Evolutionary conservation across 2,888 invertebrate genomes (phyloP).

Genomic region (Lochmaea capreae): DNA sequence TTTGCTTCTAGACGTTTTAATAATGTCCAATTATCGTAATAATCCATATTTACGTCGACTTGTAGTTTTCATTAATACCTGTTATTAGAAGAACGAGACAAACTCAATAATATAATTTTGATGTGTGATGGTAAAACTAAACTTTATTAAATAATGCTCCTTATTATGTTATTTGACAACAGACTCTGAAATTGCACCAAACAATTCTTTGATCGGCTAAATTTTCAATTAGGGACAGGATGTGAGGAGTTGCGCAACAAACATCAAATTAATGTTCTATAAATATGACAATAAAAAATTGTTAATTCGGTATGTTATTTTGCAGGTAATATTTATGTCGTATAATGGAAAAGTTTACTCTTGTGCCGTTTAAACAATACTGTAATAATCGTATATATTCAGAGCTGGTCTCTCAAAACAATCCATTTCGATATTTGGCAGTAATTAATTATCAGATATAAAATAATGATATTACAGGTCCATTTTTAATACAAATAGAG

Average conservation of each 20-base stretch:
- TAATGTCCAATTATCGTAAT: background rate
- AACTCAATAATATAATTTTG: background rate
- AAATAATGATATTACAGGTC: too few species aligned
- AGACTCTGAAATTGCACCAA: slow-evolving; percentile 4
- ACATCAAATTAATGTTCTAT: background rate
- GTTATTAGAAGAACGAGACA: background rate
- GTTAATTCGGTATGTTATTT: background rate
- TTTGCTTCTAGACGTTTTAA: background rate
- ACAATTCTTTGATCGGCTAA: background rate
- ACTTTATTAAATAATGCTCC: slow-evolving; percentile 6
- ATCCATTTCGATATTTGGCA: too few species aligned
- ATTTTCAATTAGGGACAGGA: background rate
- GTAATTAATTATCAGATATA: too few species aligned
- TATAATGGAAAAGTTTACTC: too few species aligned
- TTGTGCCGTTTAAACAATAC: too few species aligned
- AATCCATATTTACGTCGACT: background rate
- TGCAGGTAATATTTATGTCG: too few species aligned
- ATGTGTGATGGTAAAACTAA: background rate
- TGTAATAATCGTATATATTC: too few species aligned
- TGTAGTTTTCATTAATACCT: background rate
- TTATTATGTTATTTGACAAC: slow-evolving; percentile 12
- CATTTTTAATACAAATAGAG: too few species aligned
- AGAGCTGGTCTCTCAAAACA: too few species aligned
- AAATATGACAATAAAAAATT: slow-evolving; percentile 1
- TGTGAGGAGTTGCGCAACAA: background rate